phyloP scores from a whole-genome alignment of 2,113 vertebrate species.

The Chlorodrepanis virens region DNA sequence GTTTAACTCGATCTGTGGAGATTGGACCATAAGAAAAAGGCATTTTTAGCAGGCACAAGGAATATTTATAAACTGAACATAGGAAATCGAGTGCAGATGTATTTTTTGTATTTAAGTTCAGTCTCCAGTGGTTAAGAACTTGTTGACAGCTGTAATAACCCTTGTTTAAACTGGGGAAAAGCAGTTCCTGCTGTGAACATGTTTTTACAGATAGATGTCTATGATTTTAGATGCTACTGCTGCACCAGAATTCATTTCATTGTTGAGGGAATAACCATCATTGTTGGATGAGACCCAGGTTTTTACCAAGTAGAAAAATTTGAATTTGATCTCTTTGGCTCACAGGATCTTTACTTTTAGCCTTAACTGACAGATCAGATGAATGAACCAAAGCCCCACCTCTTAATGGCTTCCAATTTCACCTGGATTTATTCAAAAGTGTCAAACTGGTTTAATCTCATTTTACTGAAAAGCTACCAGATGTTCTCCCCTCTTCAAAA shows the following conservation, averaged over 20 bases:
- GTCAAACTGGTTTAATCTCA: not conserved
- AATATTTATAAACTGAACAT: not conserved
- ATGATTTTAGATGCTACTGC: not conserved
- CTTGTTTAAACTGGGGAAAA: not conserved
- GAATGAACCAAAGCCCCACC: not conserved
- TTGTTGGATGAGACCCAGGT: rapidly evolving
- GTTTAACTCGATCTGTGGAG: not conserved
- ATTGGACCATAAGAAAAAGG: not conserved
- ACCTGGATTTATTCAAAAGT: not conserved
- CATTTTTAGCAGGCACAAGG: not conserved
- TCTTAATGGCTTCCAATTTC: not conserved
- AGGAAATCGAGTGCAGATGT: not conserved
- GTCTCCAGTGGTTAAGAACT: not conserved
- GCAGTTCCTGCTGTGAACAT: not conserved
- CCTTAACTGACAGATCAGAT: not conserved
- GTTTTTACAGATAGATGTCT: not conserved
- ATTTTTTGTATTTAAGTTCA: not conserved
- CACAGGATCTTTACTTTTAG: not conserved
- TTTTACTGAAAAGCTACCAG: not conserved
- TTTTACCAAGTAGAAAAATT: not conserved
- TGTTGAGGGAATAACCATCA: not conserved
- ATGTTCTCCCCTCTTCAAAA: not conserved
- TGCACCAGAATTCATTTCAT: not conserved
- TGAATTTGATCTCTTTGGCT: not conserved
- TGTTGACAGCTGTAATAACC: not conserved